Evolutionary conservation across 2,888 invertebrate genomes (phyloP).

Genomic region (Priocnemis perturbator): DNA sequence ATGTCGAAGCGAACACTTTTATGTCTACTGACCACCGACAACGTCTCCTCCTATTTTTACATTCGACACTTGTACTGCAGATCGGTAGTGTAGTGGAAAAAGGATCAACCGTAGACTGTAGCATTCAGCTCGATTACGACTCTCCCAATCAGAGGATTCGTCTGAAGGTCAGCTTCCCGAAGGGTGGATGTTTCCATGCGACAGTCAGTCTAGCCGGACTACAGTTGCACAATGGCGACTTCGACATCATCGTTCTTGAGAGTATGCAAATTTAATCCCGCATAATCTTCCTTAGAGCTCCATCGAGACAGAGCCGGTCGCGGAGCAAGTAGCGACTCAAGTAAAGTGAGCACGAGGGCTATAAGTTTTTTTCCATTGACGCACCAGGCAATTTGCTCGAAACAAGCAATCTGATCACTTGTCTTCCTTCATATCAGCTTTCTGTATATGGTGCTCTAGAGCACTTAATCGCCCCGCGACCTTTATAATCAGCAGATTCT

Average conservation of each 20-base stretch:
- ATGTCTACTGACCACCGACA: too few relatives aligned
- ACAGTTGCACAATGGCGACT: constrained; percentile 91
- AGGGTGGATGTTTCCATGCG: constrained; percentile 89
- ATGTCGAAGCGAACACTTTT: too few relatives aligned
- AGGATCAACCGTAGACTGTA: constrained; percentile 78
- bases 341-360: too few relatives aligned
- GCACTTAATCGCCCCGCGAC: background rate
- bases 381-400: too few relatives aligned
- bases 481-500: too few relatives aligned
- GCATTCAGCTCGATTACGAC: constrained; percentile 83
- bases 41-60: background rate
- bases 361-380: too few relatives aligned
- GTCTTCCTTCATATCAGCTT: background rate
- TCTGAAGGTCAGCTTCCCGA: constrained; percentile 86
- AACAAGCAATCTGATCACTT: too few relatives aligned
- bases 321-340: too few relatives aligned
- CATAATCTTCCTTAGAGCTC: too few relatives aligned
- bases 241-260: constrained; percentile 93
- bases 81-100: constrained; percentile 80
- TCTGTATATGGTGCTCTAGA: too few relatives aligned
- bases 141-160: constrained; percentile 86
- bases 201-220: constrained; percentile 85
- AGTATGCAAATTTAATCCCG: constrained; percentile 76
- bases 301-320: constrained; percentile 16
- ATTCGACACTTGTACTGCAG: constrained; percentile 71